These are phyloP conservation scores for Trissolcus japonicus DNA, from an alignment of 2,888 invertebrate genomes.

Conservation along the genomic window DNA sequence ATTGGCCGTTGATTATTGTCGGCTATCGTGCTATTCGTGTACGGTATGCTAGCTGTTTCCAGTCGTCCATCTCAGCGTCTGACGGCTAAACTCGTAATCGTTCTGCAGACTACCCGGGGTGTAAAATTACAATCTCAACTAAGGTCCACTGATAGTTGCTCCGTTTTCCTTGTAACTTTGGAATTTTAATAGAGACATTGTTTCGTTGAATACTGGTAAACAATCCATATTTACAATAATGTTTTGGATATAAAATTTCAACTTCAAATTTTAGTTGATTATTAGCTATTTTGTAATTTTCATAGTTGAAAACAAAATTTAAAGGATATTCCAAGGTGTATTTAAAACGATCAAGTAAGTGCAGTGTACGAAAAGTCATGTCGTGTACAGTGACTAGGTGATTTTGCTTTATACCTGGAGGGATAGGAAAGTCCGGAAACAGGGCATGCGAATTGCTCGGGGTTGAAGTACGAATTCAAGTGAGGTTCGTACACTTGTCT, in stretches of 20 bases:
- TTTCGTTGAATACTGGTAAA: conserved; percentile 23
- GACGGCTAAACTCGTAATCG: conserved; percentile 56
- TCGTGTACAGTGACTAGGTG: conserved; percentile 21
- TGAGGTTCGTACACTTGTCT: conserved; percentile 49
- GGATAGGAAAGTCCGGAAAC: conserved; percentile 42
- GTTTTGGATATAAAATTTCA: too few relatives aligned
- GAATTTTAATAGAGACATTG: conserved; percentile 56
- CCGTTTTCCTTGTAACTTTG: conserved; percentile 53
- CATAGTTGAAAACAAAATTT: too few relatives aligned
- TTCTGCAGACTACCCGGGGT: conserved; percentile 52
- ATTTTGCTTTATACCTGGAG: conserved; percentile 39
- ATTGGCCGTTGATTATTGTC: conserved; percentile 59
- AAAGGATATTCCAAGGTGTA: too few relatives aligned
- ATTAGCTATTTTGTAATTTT: too few relatives aligned
- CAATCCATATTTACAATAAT: too few relatives aligned
- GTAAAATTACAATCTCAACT: conserved; percentile 50
- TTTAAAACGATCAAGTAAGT: neutral
- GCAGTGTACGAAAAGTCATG: conserved; percentile 38
- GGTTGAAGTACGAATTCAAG: conserved; percentile 40
- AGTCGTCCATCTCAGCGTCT: conserved; percentile 51
- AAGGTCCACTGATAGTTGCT: conserved; percentile 48
- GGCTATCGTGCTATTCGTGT: conserved; percentile 22
- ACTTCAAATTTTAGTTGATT: too few relatives aligned
- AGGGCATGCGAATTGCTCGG: conserved; percentile 42
- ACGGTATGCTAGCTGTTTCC: conserved; percentile 48